These are phyloP conservation scores for Pseudoatta argentina DNA, from an alignment of 1,140 invertebrate genomes.

Conservation along the genomic window DNA sequence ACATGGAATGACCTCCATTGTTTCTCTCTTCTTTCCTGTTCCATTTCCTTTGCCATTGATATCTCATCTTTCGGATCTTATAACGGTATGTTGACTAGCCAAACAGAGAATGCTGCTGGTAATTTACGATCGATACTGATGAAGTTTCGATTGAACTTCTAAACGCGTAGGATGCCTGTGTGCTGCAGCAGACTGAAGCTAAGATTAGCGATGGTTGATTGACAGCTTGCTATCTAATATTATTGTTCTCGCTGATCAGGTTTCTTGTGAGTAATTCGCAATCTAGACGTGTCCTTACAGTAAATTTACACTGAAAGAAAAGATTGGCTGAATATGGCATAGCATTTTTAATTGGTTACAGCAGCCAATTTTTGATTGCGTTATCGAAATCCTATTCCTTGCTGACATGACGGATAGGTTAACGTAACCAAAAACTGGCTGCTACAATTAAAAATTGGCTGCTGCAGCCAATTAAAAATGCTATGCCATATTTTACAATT, in stretches of 20 bases:
- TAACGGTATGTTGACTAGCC: conserved; percentile 51
- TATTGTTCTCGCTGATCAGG: conserved; percentile 31
- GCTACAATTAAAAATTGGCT: no score
- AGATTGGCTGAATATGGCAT: no score
- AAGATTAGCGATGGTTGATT: conserved; percentile 28
- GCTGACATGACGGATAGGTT: no score
- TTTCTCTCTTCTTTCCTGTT: conserved; percentile 12
- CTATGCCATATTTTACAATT: no score
- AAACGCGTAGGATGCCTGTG: conserved; percentile 19
- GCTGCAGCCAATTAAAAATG: no score
- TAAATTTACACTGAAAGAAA: no score
- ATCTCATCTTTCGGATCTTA: conserved; percentile 31
- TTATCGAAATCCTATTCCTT: no score
- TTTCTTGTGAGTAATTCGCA: background rate
- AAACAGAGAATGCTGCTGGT: conserved; percentile 43
- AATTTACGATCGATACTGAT: conserved; percentile 62
- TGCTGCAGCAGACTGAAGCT: background rate
- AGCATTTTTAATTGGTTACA: no score
- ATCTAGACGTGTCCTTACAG: background rate
- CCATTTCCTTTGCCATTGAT: conserved; percentile 22
- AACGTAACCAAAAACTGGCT: no score
- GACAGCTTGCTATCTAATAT: conserved; percentile 43
- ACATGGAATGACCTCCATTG: conserved; percentile 6
- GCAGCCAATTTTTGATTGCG: no score
- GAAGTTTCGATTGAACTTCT: conserved; percentile 59